Conservation (phyloP, 2,113 vertebrate genomes). For the Carassius gibelio region DNA sequence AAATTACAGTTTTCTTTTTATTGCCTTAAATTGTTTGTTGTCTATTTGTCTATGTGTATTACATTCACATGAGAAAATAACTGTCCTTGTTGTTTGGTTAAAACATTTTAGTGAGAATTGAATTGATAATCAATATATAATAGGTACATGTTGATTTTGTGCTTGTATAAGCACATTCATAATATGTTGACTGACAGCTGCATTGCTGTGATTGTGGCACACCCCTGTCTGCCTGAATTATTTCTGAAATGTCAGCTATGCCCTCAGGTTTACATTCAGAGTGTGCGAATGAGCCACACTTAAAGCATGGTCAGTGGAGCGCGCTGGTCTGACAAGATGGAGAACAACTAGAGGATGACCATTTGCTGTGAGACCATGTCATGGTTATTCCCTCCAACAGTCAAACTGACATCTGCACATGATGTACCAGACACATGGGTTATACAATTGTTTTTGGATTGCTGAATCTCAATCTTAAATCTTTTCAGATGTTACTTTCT, state of each 20-base stretch:
- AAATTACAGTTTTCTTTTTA: not conserved
- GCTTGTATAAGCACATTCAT: conserved; percentile 18
- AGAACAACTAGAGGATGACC: conserved; percentile 28
- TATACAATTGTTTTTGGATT: not conserved
- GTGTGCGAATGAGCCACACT: conserved; percentile 33
- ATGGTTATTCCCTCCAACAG: not conserved
- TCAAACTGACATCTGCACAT: not conserved
- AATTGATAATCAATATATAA: not conserved
- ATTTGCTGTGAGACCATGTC: not conserved
- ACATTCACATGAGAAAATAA: not conserved
- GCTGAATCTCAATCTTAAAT: not conserved
- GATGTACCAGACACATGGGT: not conserved
- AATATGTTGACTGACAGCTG: conserved; percentile 60
- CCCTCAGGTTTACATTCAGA: conserved; percentile 52
- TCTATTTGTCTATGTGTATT: not conserved
- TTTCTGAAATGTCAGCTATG: conserved; percentile 63
- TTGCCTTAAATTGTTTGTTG: not conserved
- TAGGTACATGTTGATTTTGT: not conserved
- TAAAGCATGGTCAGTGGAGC: conserved; percentile 19
- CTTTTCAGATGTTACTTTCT: not conserved
- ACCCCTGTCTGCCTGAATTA: conserved; percentile 64
- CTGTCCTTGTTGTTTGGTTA: not conserved
- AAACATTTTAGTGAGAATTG: not conserved
- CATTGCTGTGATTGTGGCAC: conserved; percentile 52
- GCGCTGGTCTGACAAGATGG: conserved; percentile 35